Conservation (phyloP, 2,113 vertebrate species). For the Heterotis niloticus region DNA sequence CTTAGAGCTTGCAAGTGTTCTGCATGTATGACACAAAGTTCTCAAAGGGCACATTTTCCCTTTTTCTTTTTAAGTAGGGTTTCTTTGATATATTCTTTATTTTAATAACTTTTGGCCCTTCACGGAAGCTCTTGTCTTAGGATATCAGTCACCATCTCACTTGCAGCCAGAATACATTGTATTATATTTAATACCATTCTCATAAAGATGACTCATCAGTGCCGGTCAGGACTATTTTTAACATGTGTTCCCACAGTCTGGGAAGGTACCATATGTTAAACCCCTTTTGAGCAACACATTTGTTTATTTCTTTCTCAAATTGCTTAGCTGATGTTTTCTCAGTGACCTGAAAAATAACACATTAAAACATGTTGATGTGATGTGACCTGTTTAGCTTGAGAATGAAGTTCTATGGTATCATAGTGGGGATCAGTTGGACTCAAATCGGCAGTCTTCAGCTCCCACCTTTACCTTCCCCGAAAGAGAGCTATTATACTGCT, state of each 20-base stretch:
- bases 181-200: background rate
- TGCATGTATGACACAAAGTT: background rate
- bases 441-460: too few relatives aligned
- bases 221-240: background rate
- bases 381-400: too few relatives aligned
- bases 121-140: background rate
- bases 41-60: background rate
- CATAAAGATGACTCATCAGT: background rate
- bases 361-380: too few relatives aligned
- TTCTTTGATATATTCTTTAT: constrained; percentile 1
- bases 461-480: too few relatives aligned
- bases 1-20: background rate
- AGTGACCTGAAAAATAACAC: too few relatives aligned
- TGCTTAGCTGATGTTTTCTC: too few relatives aligned
- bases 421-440: too few relatives aligned
- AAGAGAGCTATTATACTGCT: too few relatives aligned
- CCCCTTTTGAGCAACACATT: too few relatives aligned
- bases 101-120: constrained; percentile 1
- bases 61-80: background rate
- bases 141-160: constrained; percentile 5
- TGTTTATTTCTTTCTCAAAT: too few relatives aligned
- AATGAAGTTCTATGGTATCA: too few relatives aligned
- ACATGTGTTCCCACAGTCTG: background rate
- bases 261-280: background rate
- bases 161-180: background rate